phyloP scores from a whole-genome alignment of 2,113 vertebrate species.

The Nansenia antarctica region DNA sequence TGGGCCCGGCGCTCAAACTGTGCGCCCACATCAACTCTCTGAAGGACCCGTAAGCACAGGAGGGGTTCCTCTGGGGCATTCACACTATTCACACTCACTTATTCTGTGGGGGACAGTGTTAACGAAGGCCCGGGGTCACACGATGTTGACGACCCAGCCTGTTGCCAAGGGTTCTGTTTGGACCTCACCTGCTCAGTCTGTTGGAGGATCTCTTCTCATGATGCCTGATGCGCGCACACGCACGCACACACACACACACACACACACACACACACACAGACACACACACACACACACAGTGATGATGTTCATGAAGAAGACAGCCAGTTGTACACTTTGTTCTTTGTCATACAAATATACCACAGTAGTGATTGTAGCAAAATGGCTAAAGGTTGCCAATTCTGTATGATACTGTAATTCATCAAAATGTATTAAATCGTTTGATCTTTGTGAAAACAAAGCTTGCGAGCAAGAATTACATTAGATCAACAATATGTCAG shows the following conservation, averaged over 20 bases:
- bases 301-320: background rate
- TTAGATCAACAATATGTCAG: too few species aligned
- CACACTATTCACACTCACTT: too few species aligned
- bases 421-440: slow-evolving; percentile 38
- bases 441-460: slow-evolving; percentile 36
- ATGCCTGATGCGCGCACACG: too few species aligned
- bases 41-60: slow-evolving; percentile 76
- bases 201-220: too few species aligned
- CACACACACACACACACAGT: background rate
- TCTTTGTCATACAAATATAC: background rate
- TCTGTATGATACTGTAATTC: slow-evolving; percentile 30
- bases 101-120: too few species aligned
- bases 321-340: slow-evolving; percentile 4
- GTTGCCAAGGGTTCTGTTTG: too few species aligned
- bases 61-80: background rate
- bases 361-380: slow-evolving; percentile 29
- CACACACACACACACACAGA: background rate
- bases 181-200: too few species aligned
- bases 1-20: slow-evolving; percentile 91
- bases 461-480: background rate
- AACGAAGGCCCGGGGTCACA: too few species aligned
- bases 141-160: too few species aligned
- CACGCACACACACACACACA: too few species aligned
- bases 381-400: slow-evolving; percentile 38
- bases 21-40: slow-evolving; percentile 90